Evolutionary conservation across 2,113 vertebrate genomes (phyloP).

Genomic region (Calypte anna): DNA sequence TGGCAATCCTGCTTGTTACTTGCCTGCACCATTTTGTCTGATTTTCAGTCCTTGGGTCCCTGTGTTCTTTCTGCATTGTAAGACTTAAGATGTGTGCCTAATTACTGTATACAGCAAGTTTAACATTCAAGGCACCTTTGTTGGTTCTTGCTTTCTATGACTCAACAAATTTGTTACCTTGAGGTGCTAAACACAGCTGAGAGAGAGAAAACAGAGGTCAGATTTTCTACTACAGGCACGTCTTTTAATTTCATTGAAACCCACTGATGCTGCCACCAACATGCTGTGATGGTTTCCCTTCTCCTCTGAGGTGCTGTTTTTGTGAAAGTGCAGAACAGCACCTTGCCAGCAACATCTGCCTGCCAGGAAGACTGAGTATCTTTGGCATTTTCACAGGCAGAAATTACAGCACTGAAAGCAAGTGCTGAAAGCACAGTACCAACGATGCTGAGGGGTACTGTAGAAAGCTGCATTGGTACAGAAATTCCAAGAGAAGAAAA

Average conservation of each 20-base stretch:
- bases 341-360: slow-evolving; percentile 18
- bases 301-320: not conserved
- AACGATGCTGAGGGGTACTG: not conserved
- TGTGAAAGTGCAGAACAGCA: not conserved
- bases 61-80: not conserved
- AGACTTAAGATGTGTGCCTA: not conserved
- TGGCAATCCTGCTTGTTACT: not conserved
- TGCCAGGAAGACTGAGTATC: not conserved
- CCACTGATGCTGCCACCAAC: not conserved
- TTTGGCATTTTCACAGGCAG: not conserved
- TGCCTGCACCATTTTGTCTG: not conserved
- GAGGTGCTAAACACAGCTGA: not conserved
- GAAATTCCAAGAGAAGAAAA: not conserved
- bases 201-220: not conserved
- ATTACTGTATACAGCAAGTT: not conserved
- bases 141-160: slow-evolving; percentile 36
- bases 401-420: not conserved
- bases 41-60: not conserved
- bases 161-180: slow-evolving; percentile 55
- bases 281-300: not conserved
- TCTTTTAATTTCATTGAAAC: not conserved
- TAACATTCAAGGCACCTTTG: slow-evolving; percentile 23
- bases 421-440: not conserved
- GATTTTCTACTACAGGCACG: not conserved
- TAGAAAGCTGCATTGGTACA: not conserved